Percentiles rank a stretch among this genome's conserved stretches.
Evolutionary conservation across 1,140 invertebrate species (phyloP).

Genomic region (Matsumurasca onukii): DNA sequence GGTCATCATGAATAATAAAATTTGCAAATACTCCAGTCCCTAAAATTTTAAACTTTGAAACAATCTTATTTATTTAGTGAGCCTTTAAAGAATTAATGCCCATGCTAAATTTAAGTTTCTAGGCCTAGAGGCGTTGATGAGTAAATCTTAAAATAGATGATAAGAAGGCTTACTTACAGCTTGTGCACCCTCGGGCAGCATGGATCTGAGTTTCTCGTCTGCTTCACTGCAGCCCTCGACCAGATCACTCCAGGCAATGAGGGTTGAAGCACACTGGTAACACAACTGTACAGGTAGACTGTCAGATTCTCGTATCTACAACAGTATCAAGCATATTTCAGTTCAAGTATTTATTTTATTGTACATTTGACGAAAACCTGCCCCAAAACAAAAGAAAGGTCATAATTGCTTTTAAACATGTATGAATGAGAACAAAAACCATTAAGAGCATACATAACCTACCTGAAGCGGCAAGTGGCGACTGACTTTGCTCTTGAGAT

Average conservation of each 20-base stretch:
- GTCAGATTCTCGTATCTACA: conserved; percentile 56
- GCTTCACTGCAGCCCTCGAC: conserved; percentile 56
- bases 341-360: conserved; percentile 13
- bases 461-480: conserved; percentile 60
- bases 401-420: neutral
- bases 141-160: too few species aligned
- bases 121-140: too few species aligned
- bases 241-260: conserved; percentile 64
- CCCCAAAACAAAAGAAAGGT: neutral
- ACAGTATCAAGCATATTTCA: neutral
- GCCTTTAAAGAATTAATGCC: too few species aligned
- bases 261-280: conserved; percentile 60
- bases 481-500: conserved; percentile 57
- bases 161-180: too few species aligned
- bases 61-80: too few species aligned
- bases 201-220: conserved; percentile 51
- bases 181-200: neutral
- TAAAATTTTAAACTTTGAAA: too few species aligned
- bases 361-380: neutral
- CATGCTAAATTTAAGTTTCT: too few species aligned
- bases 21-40: too few species aligned
- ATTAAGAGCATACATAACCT: conserved; percentile 32
- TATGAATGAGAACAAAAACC: neutral
- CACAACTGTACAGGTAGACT: conserved; percentile 60
- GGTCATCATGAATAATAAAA: too few species aligned